These are phyloP conservation scores for Halichoeres trimaculatus DNA, from an alignment of 2,113 vertebrate genomes.

Conservation along the genomic window DNA sequence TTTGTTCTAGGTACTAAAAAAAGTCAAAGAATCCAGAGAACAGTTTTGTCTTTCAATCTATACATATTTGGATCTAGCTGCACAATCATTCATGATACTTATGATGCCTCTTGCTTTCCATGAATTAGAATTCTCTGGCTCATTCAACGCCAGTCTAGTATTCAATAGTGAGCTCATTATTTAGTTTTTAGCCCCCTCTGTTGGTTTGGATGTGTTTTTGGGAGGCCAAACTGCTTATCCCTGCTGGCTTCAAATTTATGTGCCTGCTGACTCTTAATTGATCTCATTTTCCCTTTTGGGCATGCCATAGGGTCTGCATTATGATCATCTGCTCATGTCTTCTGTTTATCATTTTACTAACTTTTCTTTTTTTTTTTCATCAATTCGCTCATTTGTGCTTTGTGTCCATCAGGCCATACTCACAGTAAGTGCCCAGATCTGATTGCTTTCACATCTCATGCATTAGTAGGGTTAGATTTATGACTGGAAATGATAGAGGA, in stretches of 20 bases:
- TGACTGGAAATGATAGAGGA: too few relatives aligned
- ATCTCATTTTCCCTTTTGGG: conserved; percentile 3
- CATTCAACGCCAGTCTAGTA: neutral
- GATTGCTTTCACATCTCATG: neutral
- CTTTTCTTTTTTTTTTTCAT: conserved; percentile 74
- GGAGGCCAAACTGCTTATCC: neutral
- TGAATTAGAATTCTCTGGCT: conserved; percentile 2
- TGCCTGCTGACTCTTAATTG: conserved; percentile 22
- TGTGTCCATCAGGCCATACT: conserved; percentile 86
- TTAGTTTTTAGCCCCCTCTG: conserved; percentile 71
- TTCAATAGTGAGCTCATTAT: conserved; percentile 18
- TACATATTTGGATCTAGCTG: neutral
- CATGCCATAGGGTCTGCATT: conserved; percentile 24
- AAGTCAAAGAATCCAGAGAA: neutral
- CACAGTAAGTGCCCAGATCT: conserved; percentile 85
- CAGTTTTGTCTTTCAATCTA: neutral
- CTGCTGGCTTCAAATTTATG: neutral
- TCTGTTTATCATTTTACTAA: conserved; percentile 61
- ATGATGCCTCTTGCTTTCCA: conserved; percentile 3
- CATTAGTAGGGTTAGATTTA: too few relatives aligned
- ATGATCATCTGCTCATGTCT: conserved; percentile 25
- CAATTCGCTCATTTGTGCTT: conserved; percentile 82
- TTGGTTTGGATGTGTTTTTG: conserved; percentile 40
- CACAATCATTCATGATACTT: neutral
- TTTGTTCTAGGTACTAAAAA: neutral